phyloP scores from a whole-genome alignment of 2,888 invertebrate genomes.

The Litoditis marina region DNA sequence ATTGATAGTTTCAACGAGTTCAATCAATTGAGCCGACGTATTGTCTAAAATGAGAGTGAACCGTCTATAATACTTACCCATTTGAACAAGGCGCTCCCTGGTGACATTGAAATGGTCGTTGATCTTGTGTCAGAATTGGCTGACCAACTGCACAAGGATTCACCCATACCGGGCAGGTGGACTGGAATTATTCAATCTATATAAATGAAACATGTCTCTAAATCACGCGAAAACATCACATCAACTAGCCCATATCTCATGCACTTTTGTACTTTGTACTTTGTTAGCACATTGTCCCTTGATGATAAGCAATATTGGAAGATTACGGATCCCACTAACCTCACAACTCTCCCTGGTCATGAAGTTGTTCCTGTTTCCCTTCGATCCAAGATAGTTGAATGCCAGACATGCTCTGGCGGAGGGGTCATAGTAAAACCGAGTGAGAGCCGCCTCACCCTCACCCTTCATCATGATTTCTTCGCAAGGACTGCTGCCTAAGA shows the following conservation, averaged over 20 bases:
- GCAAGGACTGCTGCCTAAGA: constrained; percentile 47
- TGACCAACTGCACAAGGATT: constrained; percentile 54
- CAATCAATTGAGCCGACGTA: no score
- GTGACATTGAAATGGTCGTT: constrained; percentile 45
- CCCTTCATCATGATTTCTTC: constrained; percentile 51
- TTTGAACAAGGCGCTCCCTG: constrained; percentile 35
- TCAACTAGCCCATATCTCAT: no score
- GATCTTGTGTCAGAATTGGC: constrained; percentile 43
- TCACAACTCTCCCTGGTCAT: constrained; percentile 52
- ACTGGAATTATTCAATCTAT: constrained; percentile 22
- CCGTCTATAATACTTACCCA: no score
- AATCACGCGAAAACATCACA: no score
- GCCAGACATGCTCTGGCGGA: constrained; percentile 44
- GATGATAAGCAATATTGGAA: background rate
- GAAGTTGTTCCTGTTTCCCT: constrained; percentile 58
- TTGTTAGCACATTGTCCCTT: no score
- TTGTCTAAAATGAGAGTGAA: no score
- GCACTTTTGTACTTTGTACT: no score
- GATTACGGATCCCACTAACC: constrained; percentile 6
- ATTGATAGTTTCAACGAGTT: no score
- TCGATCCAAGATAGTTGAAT: constrained; percentile 54
- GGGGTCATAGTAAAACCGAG: constrained; percentile 52
- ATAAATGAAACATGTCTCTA: no score
- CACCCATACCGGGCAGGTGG: constrained; percentile 52
- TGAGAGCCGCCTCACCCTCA: constrained; percentile 44